Evolutionary conservation across 2,888 invertebrate species (phyloP).

Genomic region (Rhynchonema sp.): DNA sequence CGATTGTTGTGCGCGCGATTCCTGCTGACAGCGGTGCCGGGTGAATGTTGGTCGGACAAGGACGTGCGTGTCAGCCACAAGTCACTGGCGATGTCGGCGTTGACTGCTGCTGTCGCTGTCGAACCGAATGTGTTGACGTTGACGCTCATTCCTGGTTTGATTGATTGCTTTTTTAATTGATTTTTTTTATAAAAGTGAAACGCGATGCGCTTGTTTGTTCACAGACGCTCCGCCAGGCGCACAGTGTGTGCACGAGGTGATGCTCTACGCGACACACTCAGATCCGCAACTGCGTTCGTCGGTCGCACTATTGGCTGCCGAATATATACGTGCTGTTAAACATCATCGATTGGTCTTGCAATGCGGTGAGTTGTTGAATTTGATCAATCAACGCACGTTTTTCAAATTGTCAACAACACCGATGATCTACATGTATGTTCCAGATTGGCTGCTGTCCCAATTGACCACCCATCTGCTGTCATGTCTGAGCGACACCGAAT

Average conservation of each 20-base stretch:
- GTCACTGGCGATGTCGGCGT: conserved; percentile 58
- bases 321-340: not conserved
- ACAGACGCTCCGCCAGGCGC: conserved; percentile 10
- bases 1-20: conserved; percentile 52
- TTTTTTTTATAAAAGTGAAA: not conserved
- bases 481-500: not conserved
- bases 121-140: conserved; percentile 47
- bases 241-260: conserved; percentile 50
- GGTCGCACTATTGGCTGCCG: conserved; percentile 45
- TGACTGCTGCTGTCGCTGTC: conserved; percentile 51
- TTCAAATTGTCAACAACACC: no score
- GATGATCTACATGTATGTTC: no score
- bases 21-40: conserved; percentile 44
- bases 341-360: no score
- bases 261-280: conserved; percentile 48
- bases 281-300: conserved; percentile 65
- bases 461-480: no score
- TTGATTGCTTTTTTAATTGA: not conserved
- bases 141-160: not conserved
- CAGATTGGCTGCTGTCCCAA: no score
- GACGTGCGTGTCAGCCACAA: conserved; percentile 69
- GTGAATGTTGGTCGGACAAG: conserved; percentile 47
- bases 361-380: no score
- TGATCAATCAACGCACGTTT: no score
- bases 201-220: not conserved